Evolutionary conservation across 2,797 vertebrate species (phyloP), one percentile per base, ranked within the genome.

Genomic region (Sorex maritimensis): DNA sequence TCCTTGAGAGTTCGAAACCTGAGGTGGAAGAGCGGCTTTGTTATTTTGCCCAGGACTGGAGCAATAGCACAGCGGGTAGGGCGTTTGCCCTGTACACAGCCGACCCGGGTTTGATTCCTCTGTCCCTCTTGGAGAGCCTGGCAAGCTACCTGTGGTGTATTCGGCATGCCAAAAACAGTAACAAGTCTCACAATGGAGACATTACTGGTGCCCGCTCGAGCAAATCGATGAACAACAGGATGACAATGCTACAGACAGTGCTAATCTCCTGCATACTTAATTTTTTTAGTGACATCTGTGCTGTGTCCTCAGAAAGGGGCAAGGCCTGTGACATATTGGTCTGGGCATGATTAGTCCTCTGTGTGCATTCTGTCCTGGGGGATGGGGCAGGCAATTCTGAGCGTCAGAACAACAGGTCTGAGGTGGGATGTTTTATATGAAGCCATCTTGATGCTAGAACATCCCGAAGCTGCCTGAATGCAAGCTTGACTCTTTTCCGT

Each of bases 341-440:
- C 63, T 34, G 52, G 17, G 61, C 17, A 63, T 71, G 34, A 14
- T 26, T 26, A 41, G 63, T 71, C 28, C 55, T 15, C 1, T 0
- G 0, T 17, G 49, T 21, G 21, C 21, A 13, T n/a, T 73, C 38
- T 46, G 30, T 41, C 34, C 9, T 0, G 0, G 0, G 34, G 58
- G 80, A 26, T 14, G 5, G 46, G 10, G 19, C 24, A 5, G 55
- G 58, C 26, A 6, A 10, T 28, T 58, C 84, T 52, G 19, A 1
- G 23, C 28, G 69, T 28, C 85, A 73, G 55, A 71, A 6, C 5
- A 7, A 9, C 28, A 30, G 55, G 17, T 68, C 49, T 73, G 82
- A 58, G 46, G 2, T 28, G 52, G 28, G 61, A 8, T 2, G 58
- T 19, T 19, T 61, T 13, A 69, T 44, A 12, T 19, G 44, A 34